These are phyloP conservation scores for Halcyon senegalensis DNA, from an alignment of 2,113 vertebrate species.

Conservation along the genomic window DNA sequence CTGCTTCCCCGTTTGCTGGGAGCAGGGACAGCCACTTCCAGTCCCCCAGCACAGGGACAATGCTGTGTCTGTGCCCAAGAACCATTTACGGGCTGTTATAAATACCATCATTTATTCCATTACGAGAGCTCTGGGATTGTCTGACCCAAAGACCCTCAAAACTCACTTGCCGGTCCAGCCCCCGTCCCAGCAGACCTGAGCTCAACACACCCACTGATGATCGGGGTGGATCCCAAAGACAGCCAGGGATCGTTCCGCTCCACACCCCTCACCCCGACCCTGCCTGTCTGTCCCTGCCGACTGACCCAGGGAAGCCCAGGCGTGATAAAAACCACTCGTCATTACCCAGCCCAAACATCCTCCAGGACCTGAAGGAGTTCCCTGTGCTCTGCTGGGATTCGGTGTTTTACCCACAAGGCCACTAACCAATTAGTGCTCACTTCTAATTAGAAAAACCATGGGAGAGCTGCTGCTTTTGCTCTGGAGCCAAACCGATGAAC, in stretches of 20 bases:
- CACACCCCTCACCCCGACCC: neutral
- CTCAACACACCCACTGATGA: neutral
- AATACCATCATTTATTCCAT: neutral
- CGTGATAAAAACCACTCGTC: neutral
- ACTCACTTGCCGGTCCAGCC: neutral
- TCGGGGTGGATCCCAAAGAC: neutral
- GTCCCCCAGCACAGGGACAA: neutral
- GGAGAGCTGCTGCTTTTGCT: neutral
- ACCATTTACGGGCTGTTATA: neutral
- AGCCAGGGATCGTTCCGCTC: fast-evolving
- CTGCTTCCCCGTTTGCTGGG: neutral
- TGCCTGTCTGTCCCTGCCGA: fast-evolving
- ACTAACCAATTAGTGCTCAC: neutral
- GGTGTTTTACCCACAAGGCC: neutral
- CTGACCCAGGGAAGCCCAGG: neutral
- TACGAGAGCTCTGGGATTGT: neutral
- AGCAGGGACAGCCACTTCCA: neutral
- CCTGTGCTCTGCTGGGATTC: neutral
- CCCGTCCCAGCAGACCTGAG: neutral
- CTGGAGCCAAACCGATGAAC: neutral
- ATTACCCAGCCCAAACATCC: neutral
- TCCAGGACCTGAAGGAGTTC: neutral
- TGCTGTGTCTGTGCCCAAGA: neutral
- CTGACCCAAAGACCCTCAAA: neutral
- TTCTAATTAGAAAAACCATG: neutral